Conservation (phyloP, 2,113 vertebrate species). For the Myotis brandtii region DNA sequence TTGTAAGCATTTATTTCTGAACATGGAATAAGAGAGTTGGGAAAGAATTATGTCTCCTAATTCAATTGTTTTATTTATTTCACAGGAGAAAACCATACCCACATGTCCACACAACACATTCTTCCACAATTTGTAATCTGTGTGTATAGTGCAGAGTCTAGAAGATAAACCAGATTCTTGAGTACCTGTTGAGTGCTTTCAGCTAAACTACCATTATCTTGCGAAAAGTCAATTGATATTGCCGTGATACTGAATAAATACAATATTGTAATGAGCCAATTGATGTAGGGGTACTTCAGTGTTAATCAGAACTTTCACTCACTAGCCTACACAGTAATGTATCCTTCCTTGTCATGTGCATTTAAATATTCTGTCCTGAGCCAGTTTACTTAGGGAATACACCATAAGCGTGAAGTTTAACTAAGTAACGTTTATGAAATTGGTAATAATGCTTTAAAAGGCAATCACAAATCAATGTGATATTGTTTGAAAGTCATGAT, state of each 20-base stretch:
- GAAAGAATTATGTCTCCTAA: neutral
- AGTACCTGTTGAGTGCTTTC: neutral
- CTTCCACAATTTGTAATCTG: neutral
- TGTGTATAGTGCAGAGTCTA: neutral
- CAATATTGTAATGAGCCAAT: neutral
- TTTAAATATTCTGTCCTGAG: neutral
- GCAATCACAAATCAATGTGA: neutral
- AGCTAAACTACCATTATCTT: neutral
- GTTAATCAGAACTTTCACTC: conserved; percentile 1
- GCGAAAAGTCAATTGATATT: conserved; percentile 48
- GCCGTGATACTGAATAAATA: neutral
- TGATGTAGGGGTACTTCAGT: neutral
- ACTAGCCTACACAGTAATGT: neutral
- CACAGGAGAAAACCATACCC: neutral
- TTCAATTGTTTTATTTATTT: neutral
- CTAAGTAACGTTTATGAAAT: neutral
- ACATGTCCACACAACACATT: neutral
- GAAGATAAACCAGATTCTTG: neutral
- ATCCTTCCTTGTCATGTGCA: neutral
- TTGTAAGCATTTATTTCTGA: neutral
- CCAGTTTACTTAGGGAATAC: neutral
- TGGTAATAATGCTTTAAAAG: neutral
- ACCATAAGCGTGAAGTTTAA: neutral
- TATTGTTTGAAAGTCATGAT: neutral
- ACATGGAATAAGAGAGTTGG: neutral